Conservation (phyloP, 1,140 invertebrate species). For the Leptopilina clavipes region DNA sequence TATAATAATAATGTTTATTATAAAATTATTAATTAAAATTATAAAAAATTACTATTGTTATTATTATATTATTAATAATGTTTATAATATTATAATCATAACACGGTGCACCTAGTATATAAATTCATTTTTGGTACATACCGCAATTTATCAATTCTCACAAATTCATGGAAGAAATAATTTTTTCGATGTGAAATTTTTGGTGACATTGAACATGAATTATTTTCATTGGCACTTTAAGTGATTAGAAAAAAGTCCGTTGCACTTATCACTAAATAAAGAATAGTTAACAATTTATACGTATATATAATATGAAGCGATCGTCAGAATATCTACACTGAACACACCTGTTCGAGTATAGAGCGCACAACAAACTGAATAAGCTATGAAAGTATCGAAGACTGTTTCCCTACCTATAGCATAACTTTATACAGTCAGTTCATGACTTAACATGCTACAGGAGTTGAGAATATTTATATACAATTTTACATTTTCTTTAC, state of each 20-base stretch:
- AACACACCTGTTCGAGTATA: slow-evolving; percentile 25
- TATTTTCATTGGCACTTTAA: neutral
- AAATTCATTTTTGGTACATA: neutral
- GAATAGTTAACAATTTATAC: neutral
- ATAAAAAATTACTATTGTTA: no score
- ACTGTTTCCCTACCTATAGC: slow-evolving; percentile 13
- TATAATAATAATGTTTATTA: no score
- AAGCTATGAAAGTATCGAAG: neutral
- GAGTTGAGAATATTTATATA: neutral
- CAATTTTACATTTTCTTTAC: neutral
- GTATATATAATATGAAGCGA: neutral
- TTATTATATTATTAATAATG: no score
- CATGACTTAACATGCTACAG: neutral
- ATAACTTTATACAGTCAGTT: neutral
- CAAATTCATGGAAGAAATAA: neutral
- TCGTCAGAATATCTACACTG: slow-evolving; percentile 7
- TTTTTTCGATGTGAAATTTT: neutral
- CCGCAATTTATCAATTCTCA: neutral
- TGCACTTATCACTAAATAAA: slow-evolving; percentile 4
- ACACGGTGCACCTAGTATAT: no score
- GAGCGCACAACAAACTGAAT: slow-evolving; percentile 20
- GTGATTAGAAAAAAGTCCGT: neutral
- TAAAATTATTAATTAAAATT: no score
- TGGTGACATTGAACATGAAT: neutral
- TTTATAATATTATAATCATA: no score